phyloP scores from a whole-genome alignment of 1,140 invertebrate species.

The Centruroides vittatus region DNA sequence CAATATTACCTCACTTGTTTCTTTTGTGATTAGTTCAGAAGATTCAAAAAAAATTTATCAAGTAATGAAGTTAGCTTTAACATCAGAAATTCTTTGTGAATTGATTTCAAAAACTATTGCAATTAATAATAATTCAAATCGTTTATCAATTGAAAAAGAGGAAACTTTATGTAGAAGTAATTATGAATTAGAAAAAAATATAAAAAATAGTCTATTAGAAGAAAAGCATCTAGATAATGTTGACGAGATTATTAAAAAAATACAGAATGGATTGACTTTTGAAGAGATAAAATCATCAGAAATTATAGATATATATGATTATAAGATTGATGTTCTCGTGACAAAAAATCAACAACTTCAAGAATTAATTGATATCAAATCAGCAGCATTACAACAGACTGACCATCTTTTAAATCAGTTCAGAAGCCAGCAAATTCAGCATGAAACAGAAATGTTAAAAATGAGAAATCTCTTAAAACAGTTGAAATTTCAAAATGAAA shows the following conservation, averaged over 20 bases:
- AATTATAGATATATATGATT: slow-evolving; percentile 31
- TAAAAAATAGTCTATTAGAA: neutral
- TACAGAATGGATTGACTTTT: slow-evolving; percentile 19
- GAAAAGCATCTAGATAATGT: slow-evolving; percentile 3
- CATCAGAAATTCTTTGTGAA: too few relatives aligned
- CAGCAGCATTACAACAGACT: slow-evolving; percentile 26
- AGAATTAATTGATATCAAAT: slow-evolving; percentile 30
- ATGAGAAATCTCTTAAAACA: slow-evolving; percentile 25
- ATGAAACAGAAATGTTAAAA: slow-evolving; percentile 29
- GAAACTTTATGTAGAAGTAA: too few relatives aligned
- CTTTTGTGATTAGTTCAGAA: too few relatives aligned
- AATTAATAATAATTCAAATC: too few relatives aligned
- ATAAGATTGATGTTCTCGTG: slow-evolving; percentile 23
- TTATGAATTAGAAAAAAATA: too few relatives aligned
- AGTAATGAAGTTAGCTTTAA: too few relatives aligned
- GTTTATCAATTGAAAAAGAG: too few relatives aligned
- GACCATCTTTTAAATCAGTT: slow-evolving; percentile 29
- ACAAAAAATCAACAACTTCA: slow-evolving; percentile 30
- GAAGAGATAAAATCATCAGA: slow-evolving; percentile 28
- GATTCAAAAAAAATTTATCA: too few relatives aligned
- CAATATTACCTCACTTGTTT: too few relatives aligned
- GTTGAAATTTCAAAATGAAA: slow-evolving; percentile 2
- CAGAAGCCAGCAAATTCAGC: slow-evolving; percentile 24
- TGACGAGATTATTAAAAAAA: neutral
- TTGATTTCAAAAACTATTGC: too few relatives aligned